Percentiles rank a stretch among this genome's conserved stretches.
phyloP scores from a whole-genome alignment of 2,797 vertebrate species.

The Diglossa cyanea region DNA sequence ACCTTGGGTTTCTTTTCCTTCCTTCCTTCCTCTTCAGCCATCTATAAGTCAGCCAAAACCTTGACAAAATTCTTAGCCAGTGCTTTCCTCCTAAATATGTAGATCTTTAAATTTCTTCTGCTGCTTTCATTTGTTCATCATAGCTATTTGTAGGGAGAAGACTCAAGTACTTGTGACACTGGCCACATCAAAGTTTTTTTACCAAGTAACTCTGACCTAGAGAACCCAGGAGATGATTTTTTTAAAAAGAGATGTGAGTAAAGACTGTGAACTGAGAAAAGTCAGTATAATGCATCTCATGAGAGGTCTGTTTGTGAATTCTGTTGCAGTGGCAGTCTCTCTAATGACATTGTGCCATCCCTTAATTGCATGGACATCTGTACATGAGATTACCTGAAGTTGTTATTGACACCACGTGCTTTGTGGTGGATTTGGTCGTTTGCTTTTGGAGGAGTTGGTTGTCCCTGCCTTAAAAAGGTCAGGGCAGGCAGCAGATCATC shows the following conservation, averaged over 20 bases:
- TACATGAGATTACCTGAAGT: not conserved
- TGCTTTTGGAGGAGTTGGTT: not conserved
- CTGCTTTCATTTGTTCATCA: not conserved
- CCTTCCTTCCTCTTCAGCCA: not conserved
- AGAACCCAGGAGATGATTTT: not conserved
- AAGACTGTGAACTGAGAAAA: not conserved
- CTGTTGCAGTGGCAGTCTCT: not conserved
- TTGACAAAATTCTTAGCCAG: not conserved
- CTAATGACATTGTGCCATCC: not conserved
- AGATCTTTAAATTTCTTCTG: not conserved
- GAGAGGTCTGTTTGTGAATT: not conserved
- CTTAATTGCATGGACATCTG: not conserved
- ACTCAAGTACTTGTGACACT: not conserved
- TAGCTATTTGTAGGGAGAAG: not conserved
- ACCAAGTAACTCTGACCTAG: not conserved
- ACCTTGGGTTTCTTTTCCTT: not conserved
- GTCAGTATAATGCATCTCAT: not conserved
- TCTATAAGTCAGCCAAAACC: not conserved
- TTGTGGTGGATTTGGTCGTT: constrained; percentile 49
- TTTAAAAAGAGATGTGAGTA: not conserved
- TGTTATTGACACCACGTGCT: not conserved
- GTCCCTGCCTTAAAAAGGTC: constrained; percentile 10
- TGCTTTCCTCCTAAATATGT: not conserved
- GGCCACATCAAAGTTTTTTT: not conserved
- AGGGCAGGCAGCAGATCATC: constrained; percentile 42